Conservation (phyloP, 2,113 vertebrate species). For the Melanerpes formicivorus region DNA sequence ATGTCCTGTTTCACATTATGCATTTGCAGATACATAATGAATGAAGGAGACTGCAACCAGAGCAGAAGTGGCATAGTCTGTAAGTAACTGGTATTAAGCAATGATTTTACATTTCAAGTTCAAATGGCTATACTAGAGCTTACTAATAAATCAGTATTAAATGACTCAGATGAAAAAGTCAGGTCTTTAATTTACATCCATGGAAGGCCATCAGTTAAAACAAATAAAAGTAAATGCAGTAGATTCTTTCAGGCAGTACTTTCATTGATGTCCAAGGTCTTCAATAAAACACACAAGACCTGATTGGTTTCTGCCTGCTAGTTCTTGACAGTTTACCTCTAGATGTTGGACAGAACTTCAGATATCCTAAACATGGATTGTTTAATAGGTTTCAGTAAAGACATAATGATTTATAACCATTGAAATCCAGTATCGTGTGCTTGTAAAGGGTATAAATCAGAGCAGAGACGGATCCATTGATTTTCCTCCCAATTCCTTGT, state of each 20-base stretch:
- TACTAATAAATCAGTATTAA: not conserved
- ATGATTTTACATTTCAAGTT: slow-evolving; percentile 46
- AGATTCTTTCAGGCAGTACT: not conserved
- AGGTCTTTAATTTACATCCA: not conserved
- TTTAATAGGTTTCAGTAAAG: not conserved
- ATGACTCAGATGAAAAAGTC: not conserved
- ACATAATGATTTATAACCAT: not conserved
- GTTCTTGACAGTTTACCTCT: not conserved
- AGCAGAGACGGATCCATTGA: not conserved
- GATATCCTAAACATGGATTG: not conserved
- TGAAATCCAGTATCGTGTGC: not conserved
- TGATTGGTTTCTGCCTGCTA: not conserved
- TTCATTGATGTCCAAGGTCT: not conserved
- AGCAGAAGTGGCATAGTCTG: slow-evolving; percentile 13
- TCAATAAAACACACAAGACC: not conserved
- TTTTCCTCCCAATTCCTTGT: not conserved
- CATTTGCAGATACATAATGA: not conserved
- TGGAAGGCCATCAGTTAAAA: not conserved
- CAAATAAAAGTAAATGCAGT: not conserved
- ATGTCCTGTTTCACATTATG: not conserved
- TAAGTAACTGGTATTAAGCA: slow-evolving; percentile 40
- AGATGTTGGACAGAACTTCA: not conserved
- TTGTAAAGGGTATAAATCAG: not conserved
- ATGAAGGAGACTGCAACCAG: slow-evolving; percentile 40
- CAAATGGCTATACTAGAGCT: not conserved